phyloP scores from a whole-genome alignment of 2,113 vertebrate species.

The Scophthalmus maximus region DNA sequence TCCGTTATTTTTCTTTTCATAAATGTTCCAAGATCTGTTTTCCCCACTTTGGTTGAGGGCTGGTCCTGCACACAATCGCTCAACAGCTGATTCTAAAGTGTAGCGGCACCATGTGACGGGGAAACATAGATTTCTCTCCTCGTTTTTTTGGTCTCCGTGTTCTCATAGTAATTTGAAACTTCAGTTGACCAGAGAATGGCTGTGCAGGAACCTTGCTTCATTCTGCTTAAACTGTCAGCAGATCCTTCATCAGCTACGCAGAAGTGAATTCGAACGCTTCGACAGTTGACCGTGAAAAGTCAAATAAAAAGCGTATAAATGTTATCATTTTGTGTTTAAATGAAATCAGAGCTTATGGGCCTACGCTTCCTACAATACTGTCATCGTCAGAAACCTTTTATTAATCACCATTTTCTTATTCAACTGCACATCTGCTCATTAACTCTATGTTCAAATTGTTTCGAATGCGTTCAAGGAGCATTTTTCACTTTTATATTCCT shows the following conservation, averaged over 20 bases:
- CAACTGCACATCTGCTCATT: too few species aligned
- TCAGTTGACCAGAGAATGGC: not conserved
- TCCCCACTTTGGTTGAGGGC: not conserved
- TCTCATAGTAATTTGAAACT: not conserved
- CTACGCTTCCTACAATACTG: too few species aligned
- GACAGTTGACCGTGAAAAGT: not conserved
- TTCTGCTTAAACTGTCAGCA: not conserved
- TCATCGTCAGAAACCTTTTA: too few species aligned
- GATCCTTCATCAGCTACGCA: not conserved
- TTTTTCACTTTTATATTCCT: not conserved
- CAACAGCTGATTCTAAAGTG: not conserved
- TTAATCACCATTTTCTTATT: too few species aligned
- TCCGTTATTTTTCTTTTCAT: not conserved
- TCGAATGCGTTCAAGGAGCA: too few species aligned
- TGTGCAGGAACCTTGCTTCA: not conserved
- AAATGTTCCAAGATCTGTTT: constrained; percentile 11
- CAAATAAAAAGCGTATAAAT: too few species aligned
- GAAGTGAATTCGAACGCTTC: not conserved
- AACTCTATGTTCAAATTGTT: too few species aligned
- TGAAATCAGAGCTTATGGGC: too few species aligned
- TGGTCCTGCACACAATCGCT: not conserved
- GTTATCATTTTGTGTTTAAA: too few species aligned
- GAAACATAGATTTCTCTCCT: not conserved
- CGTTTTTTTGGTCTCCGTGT: too few species aligned
- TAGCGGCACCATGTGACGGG: not conserved